Evolutionary conservation across 2,888 invertebrate species (phyloP).

Genomic region (Cosmia pyralina): DNA sequence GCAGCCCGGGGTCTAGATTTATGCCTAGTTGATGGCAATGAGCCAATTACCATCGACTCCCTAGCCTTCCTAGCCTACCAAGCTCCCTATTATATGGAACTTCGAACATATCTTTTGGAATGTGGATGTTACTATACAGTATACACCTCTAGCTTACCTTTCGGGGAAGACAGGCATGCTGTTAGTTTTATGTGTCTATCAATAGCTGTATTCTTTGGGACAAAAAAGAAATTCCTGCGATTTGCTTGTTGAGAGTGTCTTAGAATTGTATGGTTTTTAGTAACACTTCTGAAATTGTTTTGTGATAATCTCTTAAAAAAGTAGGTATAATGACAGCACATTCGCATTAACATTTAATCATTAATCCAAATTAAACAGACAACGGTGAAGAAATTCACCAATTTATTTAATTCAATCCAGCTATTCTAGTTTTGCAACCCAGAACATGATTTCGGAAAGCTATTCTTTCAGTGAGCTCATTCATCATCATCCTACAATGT

Average conservation of each 20-base stretch:
- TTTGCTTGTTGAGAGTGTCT: too few species aligned
- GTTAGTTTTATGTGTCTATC: neutral
- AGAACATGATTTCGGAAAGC: slow-evolving; percentile 11
- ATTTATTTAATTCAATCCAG: slow-evolving; percentile 2
- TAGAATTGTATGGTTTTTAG: neutral
- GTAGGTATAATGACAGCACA: neutral
- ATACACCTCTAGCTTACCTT: neutral
- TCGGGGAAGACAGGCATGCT: neutral
- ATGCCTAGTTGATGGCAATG: neutral
- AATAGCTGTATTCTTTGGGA: too few species aligned
- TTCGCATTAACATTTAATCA: neutral
- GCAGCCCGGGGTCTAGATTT: neutral
- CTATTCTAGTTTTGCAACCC: neutral
- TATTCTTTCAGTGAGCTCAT: slow-evolving; percentile 32
- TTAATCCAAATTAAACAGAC: neutral
- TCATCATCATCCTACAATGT: slow-evolving; percentile 53
- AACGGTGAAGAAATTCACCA: neutral
- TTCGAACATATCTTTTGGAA: neutral
- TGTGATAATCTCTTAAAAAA: neutral
- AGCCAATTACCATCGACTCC: neutral
- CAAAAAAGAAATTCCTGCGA: neutral
- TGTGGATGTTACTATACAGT: neutral
- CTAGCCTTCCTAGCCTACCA: too few species aligned
- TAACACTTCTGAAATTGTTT: neutral
- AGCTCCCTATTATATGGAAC: neutral